Conservation (phyloP, 2,113 vertebrate species). For the Canis aureus region DNA sequence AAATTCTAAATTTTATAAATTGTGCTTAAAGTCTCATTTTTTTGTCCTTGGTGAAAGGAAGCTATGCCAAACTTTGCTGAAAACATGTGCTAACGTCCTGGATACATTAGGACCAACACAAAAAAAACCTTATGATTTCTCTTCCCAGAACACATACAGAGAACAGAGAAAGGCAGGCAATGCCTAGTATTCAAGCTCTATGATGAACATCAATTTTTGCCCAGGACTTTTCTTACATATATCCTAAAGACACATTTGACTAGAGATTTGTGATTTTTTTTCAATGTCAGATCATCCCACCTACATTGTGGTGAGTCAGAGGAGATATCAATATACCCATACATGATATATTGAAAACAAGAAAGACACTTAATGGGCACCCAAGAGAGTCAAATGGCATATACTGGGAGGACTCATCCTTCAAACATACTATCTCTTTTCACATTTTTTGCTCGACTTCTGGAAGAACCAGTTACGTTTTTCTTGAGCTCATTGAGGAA, state of each 20-base stretch:
- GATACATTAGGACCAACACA: constrained; percentile 5
- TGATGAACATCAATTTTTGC: neutral
- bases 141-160: neutral
- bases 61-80: neutral
- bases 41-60: constrained; percentile 37
- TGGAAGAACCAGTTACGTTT: neutral
- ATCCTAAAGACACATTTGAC: neutral
- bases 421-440: neutral
- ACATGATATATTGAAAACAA: neutral
- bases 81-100: constrained; percentile 6
- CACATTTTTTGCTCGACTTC: neutral
- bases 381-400: neutral
- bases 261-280: constrained; percentile 2
- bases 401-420: neutral
- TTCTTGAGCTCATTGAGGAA: neutral
- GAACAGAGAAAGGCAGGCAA: neutral
- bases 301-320: neutral
- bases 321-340: neutral
- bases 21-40: constrained; percentile 61
- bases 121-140: neutral
- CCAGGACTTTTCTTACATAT: neutral
- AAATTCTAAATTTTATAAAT: constrained; percentile 48
- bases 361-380: neutral
- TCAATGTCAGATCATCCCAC: constrained; percentile 19
- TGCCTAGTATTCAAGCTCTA: neutral